These are phyloP conservation scores for Oasisia sp. DNA, from an alignment of 2,888 invertebrate genomes.

Conservation along the genomic window DNA sequence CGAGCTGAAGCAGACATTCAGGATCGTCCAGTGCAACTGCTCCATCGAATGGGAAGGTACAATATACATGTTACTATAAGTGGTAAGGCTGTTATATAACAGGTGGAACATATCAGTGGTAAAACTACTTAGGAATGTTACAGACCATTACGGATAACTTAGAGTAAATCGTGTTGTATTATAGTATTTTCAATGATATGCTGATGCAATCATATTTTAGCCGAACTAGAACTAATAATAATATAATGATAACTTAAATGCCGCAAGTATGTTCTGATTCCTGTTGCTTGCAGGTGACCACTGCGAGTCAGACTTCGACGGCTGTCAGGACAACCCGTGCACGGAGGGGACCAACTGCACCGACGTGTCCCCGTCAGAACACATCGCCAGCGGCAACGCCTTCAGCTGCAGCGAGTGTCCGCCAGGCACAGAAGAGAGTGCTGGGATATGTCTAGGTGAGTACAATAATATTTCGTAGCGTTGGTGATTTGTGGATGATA, in stretches of 20 bases:
- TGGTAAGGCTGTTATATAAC: too few relatives aligned
- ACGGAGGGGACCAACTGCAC: slow-evolving; percentile 22
- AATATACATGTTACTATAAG: too few relatives aligned
- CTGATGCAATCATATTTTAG: neutral
- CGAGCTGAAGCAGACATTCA: slow-evolving; percentile 13
- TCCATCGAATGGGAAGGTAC: slow-evolving; percentile 18
- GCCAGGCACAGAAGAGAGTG: slow-evolving; percentile 13
- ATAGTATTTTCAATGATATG: too few relatives aligned
- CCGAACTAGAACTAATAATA: neutral
- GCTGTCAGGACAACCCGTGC: slow-evolving; percentile 22
- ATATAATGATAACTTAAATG: too few relatives aligned
- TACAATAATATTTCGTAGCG: neutral
- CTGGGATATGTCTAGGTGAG: neutral
- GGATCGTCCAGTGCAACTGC: slow-evolving; percentile 22
- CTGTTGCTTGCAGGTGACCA: neutral
- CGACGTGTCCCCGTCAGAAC: slow-evolving; percentile 24
- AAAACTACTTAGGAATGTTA: too few relatives aligned
- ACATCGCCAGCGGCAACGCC: neutral
- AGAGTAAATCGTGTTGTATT: too few relatives aligned
- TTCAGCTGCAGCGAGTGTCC: slow-evolving; percentile 27
- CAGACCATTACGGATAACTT: too few relatives aligned
- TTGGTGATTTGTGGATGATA: neutral
- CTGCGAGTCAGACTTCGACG: slow-evolving; percentile 23
- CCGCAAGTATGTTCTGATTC: too few relatives aligned
- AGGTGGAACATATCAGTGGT: too few relatives aligned